Evolutionary conservation across 2,888 invertebrate genomes (phyloP), one percentile per base, ranked within the genome.

Genomic region (Pristionchus japonicus): DNA sequence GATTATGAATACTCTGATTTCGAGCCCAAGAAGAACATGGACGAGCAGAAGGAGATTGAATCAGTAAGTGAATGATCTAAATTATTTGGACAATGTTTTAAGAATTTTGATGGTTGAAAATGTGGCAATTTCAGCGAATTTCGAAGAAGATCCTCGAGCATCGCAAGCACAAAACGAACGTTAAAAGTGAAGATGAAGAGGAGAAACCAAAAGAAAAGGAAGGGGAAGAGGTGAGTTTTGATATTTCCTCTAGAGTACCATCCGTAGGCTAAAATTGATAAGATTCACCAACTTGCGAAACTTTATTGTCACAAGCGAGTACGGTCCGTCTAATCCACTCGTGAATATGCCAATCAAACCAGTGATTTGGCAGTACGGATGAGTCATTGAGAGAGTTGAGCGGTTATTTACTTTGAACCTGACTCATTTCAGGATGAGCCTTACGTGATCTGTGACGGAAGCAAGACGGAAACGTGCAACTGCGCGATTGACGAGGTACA

Each of bases 401-500:
- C n/a, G n/a, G n/a, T n/a, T 57, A 57, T 57, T 57, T 57, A 67
- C 34, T 34, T 67, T 67, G 15, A 67, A 34, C 15, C 17, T 64
- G 64, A 64, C 31, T 70, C 70, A 37, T 70, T 74, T 77, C 77
- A 43, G 70, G 70, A 74, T 2, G 31, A 77, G 27, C 85, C 85
- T 20, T 11, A 64, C 40, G 40, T 20, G 27, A 85, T 85, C 1
- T 85, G 85, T 27, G 85, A 85, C 17, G 85, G 85, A 40, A 9
- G n/a, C 23, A n/a, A 20, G 1, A 17, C 9, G 0, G 85, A 85
- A 40, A 27, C 85, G 13, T 85, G 85, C 64, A 37, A 4, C 3
- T 85, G 85, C 40, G 85, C n/a, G n/a, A n/a, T n/a, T n/a, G n/a
- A n/a, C n/a, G n/a, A n/a, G n/a, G n/a, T n/a, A n/a, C n/a, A n/a